Evolutionary conservation across 2,113 vertebrate genomes (phyloP).

Genomic region (Hypomesus transpacificus): DNA sequence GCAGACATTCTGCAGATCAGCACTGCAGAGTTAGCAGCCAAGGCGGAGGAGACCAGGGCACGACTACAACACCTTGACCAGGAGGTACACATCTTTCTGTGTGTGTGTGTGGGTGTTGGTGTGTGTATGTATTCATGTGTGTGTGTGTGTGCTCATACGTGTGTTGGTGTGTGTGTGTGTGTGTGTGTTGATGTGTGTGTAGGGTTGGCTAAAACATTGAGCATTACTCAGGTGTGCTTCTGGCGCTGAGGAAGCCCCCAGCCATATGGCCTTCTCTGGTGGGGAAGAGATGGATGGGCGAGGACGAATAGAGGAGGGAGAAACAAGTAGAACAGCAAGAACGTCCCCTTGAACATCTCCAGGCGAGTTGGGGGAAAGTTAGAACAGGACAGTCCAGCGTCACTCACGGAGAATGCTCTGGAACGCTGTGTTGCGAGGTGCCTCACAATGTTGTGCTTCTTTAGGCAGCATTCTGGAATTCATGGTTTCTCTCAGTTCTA

Average conservation of each 20-base stretch:
- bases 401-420: not conserved
- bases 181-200: not conserved
- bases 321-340: not conserved
- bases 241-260: slow-evolving; percentile 28
- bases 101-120: slow-evolving; percentile 1
- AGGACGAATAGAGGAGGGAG: not conserved
- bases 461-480: too few species aligned
- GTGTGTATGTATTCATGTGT: slow-evolving; percentile 16
- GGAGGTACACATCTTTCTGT: slow-evolving; percentile 54
- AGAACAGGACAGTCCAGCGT: not conserved
- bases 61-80: slow-evolving; percentile 69
- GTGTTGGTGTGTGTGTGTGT: slow-evolving; percentile 8
- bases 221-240: slow-evolving; percentile 23
- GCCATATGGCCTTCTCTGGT: slow-evolving; percentile 52
- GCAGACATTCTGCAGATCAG: slow-evolving; percentile 63
- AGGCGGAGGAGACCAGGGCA: slow-evolving; percentile 71
- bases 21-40: slow-evolving; percentile 66
- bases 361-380: slow-evolving; percentile 12
- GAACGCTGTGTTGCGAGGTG: not conserved
- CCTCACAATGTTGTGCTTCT: too few species aligned
- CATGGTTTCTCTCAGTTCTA: slow-evolving; percentile 2
- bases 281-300: slow-evolving; percentile 10
- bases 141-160: not conserved
- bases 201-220: slow-evolving; percentile 1
- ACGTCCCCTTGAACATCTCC: slow-evolving; percentile 17